Conservation (phyloP, 2,797 vertebrate genomes). For the Euthynnus affinis region DNA sequence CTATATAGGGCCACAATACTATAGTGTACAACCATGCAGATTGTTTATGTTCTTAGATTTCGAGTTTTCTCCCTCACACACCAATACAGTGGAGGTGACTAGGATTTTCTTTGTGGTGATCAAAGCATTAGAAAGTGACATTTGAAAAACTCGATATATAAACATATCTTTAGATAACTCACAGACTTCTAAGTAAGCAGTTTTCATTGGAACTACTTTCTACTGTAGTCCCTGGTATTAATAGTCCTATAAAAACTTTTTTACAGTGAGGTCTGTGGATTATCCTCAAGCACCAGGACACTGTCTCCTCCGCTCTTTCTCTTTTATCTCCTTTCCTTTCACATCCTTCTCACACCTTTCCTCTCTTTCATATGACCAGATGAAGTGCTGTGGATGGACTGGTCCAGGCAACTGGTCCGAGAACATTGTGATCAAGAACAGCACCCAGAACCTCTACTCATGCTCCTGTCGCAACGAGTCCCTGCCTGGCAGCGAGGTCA, state of each 20-base stretch:
- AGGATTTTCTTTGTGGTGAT: background rate
- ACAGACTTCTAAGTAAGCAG: background rate
- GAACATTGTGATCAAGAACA: conserved; percentile 85
- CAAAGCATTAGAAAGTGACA: background rate
- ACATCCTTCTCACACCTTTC: background rate
- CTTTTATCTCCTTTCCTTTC: background rate
- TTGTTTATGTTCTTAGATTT: background rate
- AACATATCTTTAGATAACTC: background rate
- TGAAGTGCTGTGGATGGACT: conserved; percentile 93
- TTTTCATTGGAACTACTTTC: conserved; percentile 4
- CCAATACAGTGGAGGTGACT: background rate
- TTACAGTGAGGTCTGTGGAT: background rate
- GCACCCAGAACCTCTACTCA: conserved; percentile 76
- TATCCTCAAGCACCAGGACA: background rate
- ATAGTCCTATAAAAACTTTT: background rate
- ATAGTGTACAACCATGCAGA: background rate
- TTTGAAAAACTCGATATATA: background rate
- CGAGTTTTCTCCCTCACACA: background rate
- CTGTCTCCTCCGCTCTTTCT: background rate
- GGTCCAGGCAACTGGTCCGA: conserved; percentile 89
- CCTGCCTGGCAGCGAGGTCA: conserved; percentile 16
- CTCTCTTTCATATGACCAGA: conserved; percentile 72
- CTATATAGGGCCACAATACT: background rate
- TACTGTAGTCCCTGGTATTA: too few relatives aligned
- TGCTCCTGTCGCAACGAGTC: conserved; percentile 90